Base-by-base conservation (phyloP, 2,113 vertebrate species). In the Ophthalmolycus amberensis region DNA sequence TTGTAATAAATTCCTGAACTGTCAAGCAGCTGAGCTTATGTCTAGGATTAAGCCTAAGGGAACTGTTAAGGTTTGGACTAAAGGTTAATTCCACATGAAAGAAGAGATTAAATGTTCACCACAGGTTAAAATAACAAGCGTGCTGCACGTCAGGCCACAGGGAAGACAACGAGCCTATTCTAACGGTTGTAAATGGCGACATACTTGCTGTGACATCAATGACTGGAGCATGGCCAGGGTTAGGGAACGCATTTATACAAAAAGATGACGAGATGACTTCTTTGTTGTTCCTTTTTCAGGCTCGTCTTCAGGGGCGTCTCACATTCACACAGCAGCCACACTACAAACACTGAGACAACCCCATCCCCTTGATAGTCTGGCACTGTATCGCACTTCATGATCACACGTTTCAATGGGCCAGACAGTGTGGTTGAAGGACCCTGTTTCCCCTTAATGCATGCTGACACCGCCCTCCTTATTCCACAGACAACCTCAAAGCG, bases 321-420 rank as follows among this genome's bases (percentile, higher is more conserved):
- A 7, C 8, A 20, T 32, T 52, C 6, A 48, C 69, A 75, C 46
- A 79, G 65, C 27, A n/a, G 2, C n/a, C 58, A 52, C 34, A 42
- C 46, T 44, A 77, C 60, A 75, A 46, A 71, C 60, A 66, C 20
- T 58, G 4, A 75, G 37, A 58, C 25, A 60, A 37, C n/a, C 58
- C 9, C 60, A 25, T 75, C 72, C 64, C 58, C 70, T 40, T n/a
- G 52, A 76, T 60, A 73, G 29, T 52, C 44, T 71, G 79, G 70
- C 77, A 46, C 72, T 73, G 71, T 74, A 79, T 83, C 79, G 81
- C 76, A 79, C 75, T 82, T 71, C 75, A 77, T 67, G 70, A 70
- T 75, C 64, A 74, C 80, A 78, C 63, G 85, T 86, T 66, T 86
- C 81, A 79, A 90, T 71, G 42, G 60, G 58, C 63, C 68, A 88